These are phyloP conservation scores for Chaenodraco wilsoni DNA, from an alignment of 2,797 vertebrate species.

Conservation along the genomic window DNA sequence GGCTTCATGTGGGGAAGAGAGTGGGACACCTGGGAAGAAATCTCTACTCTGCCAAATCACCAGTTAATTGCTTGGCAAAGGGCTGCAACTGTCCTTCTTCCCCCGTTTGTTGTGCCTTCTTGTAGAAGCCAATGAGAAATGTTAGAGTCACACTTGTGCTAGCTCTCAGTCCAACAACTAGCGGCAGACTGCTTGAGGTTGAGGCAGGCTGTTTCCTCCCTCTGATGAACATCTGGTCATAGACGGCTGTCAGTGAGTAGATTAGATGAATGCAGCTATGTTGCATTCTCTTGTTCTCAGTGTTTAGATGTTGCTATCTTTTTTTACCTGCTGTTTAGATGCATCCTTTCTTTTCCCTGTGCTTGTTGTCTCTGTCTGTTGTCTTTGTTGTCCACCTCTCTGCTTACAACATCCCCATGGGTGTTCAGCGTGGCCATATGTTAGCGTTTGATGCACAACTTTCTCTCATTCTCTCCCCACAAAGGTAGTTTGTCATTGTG, in stretches of 20 bases:
- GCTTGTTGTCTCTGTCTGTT: conserved; percentile 33
- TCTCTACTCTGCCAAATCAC: conserved; percentile 77
- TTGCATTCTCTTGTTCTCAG: conserved; percentile 18
- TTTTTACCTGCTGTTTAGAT: conserved; percentile 17
- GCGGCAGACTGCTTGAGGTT: conserved; percentile 50
- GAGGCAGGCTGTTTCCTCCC: conserved; percentile 45
- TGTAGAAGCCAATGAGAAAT: conserved; percentile 64
- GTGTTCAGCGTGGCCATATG: conserved; percentile 46
- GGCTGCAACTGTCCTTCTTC: conserved; percentile 63
- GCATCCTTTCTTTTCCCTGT: conserved; percentile 3
- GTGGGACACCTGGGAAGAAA: conserved; percentile 77
- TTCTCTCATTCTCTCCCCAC: conserved; percentile 16
- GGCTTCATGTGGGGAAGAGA: conserved; percentile 74
- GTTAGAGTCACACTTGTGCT: conserved; percentile 63
- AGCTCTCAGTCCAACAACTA: conserved; percentile 57
- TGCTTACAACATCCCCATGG: conserved; percentile 34
- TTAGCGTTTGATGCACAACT: conserved; percentile 46
- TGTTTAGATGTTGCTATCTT: conserved; percentile 16
- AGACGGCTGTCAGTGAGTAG: conserved; percentile 24
- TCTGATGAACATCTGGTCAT: conserved; percentile 52
- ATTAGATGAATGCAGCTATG: conserved; percentile 41
- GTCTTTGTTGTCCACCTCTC: conserved; percentile 32
- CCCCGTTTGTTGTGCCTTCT: conserved; percentile 59
- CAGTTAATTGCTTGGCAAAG: conserved; percentile 81
- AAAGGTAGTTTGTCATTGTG: conserved; percentile 42